Conservation (phyloP, 2,888 invertebrate genomes). For the Epinotia brunnichana region DNA sequence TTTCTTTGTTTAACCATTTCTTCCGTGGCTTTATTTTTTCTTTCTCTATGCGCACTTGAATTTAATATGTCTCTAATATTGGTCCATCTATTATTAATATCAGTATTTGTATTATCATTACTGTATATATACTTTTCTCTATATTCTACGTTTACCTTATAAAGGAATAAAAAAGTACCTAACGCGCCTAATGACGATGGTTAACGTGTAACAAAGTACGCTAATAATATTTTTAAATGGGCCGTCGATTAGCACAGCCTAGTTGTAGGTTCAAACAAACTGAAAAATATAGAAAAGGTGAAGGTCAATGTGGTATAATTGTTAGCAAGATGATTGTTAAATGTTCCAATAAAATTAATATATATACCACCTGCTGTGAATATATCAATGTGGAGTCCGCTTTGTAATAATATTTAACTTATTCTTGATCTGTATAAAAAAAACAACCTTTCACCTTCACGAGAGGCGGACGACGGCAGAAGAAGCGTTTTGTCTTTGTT, state of each 20-base stretch:
- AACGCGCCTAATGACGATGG: constrained; percentile 29
- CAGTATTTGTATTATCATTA: no score
- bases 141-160: no score
- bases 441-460: not conserved
- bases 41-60: no score
- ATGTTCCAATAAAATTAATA: constrained; percentile 16
- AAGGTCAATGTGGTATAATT: constrained; percentile 56
- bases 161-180: not conserved
- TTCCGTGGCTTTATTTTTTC: no score
- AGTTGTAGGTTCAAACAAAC: constrained; percentile 50
- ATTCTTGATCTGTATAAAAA: not conserved
- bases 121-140: no score
- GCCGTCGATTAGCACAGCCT: constrained; percentile 52
- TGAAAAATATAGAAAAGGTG: constrained; percentile 52
- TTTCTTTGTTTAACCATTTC: no score
- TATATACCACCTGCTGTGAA: not conserved
- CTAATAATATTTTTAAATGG: constrained; percentile 49
- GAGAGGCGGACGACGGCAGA: not conserved
- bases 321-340: constrained; percentile 51
- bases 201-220: constrained; percentile 54
- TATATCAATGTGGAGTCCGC: not conserved
- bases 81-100: no score
- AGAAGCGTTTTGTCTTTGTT: not conserved
- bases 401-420: not conserved
- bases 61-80: no score